phyloP scores from a whole-genome alignment of 2,888 invertebrate species.

The Torymus auratus region DNA sequence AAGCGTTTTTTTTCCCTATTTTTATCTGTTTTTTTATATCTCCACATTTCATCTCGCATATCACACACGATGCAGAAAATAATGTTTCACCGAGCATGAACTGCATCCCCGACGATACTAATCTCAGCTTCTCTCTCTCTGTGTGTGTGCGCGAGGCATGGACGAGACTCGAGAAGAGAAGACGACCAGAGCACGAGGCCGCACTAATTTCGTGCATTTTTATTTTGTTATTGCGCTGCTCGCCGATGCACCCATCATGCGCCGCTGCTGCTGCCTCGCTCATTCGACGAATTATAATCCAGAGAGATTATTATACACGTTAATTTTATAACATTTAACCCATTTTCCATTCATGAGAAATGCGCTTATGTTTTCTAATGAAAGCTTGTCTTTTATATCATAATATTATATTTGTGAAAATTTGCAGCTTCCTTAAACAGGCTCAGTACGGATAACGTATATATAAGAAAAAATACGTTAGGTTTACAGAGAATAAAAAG shows the following conservation, averaged over 20 bases:
- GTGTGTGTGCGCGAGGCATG: conserved; percentile 44
- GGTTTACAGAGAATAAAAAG: too few relatives aligned
- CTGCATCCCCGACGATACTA: conserved; percentile 54
- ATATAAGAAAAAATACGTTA: too few relatives aligned
- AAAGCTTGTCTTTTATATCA: conserved; percentile 25
- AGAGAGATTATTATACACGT: conserved; percentile 10
- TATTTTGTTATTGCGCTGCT: background rate
- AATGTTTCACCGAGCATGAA: conserved; percentile 56
- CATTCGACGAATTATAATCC: conserved; percentile 36
- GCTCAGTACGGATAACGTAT: too few relatives aligned
- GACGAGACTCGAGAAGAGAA: conserved; percentile 3
- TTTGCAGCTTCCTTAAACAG: background rate
- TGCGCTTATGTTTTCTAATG: conserved; percentile 27
- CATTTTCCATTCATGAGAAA: conserved; percentile 27
- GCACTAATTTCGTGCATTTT: conserved; percentile 42
- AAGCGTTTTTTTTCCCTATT: conserved; percentile 61
- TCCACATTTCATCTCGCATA: conserved; percentile 44
- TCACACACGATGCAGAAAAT: conserved; percentile 60
- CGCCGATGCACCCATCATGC: conserved; percentile 17
- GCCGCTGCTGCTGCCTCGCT: conserved; percentile 2
- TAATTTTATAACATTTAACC: conserved; percentile 44
- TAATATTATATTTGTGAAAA: conserved; percentile 11
- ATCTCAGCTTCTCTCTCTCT: conserved; percentile 48
- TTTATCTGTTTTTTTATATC: conserved; percentile 56
- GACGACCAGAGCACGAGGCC: conserved; percentile 5